Percentiles rank a stretch among this genome's conserved stretches.
These are phyloP conservation scores for Chloropsis cyanopogon DNA, from an alignment of 2,113 vertebrate species.

Conservation along the genomic window DNA sequence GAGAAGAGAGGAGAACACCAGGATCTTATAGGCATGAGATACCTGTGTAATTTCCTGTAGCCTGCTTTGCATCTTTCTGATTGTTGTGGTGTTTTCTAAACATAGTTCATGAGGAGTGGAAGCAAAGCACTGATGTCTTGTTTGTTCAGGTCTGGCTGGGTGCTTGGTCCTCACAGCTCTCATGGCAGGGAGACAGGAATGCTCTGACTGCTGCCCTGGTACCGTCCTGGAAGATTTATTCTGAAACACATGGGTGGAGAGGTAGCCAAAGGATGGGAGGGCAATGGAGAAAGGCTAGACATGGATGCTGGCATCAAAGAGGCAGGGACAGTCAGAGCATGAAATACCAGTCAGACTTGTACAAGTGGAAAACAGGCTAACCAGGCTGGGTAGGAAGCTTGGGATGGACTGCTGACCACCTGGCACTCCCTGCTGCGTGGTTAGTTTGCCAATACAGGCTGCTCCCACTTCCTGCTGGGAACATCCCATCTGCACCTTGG, in stretches of 20 bases:
- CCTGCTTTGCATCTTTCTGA: not conserved
- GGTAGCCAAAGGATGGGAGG: not conserved
- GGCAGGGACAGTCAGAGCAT: not conserved
- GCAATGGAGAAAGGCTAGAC: not conserved
- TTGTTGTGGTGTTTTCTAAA: not conserved
- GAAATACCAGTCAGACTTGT: constrained; percentile 33
- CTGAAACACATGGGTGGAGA: not conserved
- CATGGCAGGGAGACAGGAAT: not conserved
- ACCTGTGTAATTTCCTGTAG: not conserved
- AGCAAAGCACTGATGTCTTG: not conserved
- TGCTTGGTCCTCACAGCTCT: not conserved
- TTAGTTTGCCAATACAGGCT: not conserved
- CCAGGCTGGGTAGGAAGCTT: not conserved
- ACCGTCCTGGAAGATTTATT: not conserved
- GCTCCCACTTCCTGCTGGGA: constrained; percentile 45
- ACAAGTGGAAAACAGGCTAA: not conserved
- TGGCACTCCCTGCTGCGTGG: not conserved
- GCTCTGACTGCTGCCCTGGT: not conserved
- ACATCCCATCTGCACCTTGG: not conserved
- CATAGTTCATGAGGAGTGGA: not conserved
- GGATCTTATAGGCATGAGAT: not conserved
- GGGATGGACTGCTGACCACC: constrained; percentile 20
- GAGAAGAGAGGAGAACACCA: not conserved
- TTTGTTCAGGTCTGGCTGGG: not conserved
- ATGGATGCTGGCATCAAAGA: not conserved